Evolutionary conservation across 2,797 vertebrate species (phyloP).

Genomic region (Sternarchorhynchus goeldii): DNA sequence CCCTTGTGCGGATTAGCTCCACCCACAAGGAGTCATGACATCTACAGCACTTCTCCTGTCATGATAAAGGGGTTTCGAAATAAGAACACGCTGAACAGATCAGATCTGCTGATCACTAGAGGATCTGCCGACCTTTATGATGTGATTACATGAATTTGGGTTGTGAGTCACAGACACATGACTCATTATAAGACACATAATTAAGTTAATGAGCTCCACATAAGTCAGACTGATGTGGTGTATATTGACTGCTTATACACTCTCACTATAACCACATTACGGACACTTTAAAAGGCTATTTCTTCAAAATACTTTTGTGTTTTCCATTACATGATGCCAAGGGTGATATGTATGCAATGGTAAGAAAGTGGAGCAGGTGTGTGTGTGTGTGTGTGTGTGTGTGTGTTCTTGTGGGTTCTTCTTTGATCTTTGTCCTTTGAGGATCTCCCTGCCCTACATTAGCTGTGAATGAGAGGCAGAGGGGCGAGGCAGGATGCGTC

Average conservation of each 20-base stretch:
- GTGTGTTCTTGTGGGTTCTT: constrained; percentile 23
- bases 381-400: constrained; percentile 8
- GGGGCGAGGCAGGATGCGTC: constrained; percentile 30
- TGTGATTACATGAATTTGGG: not conserved
- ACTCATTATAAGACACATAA: not conserved
- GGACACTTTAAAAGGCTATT: not conserved
- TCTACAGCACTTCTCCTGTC: not conserved
- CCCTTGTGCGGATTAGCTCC: not conserved
- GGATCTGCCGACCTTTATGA: not conserved
- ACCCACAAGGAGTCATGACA: not conserved
- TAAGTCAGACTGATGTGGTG: not conserved
- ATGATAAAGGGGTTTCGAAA: not conserved
- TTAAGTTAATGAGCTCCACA: not conserved
- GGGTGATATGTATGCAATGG: constrained; percentile 28
- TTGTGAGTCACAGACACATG: not conserved
- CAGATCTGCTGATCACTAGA: not conserved
- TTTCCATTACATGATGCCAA: not conserved
- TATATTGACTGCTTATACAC: not conserved
- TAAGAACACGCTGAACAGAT: not conserved
- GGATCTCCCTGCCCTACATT: constrained; percentile 42
- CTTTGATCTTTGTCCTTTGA: constrained; percentile 45
- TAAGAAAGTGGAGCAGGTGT: constrained; percentile 15
- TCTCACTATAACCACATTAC: not conserved
- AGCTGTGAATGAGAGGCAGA: constrained; percentile 18
- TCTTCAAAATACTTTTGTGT: not conserved